phyloP scores from a whole-genome alignment of 2,888 invertebrate genomes.

The Eristalis intricaria region DNA sequence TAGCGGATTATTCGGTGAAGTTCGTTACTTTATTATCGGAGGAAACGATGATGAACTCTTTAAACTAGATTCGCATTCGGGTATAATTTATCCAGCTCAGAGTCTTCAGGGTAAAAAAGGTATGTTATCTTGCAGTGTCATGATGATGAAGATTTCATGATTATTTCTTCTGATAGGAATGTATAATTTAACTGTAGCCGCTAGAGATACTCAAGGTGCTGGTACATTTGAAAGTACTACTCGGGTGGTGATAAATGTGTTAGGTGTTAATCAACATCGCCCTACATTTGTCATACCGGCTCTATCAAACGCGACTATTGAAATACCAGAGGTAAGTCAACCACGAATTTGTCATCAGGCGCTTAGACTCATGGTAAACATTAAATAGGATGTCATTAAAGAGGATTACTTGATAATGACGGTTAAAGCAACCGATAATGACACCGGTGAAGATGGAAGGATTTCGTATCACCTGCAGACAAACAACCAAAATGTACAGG shows the following conservation, averaged over 20 bases:
- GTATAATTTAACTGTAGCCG: constrained; percentile 87
- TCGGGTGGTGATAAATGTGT: constrained; percentile 88
- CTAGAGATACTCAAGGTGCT: constrained; percentile 87
- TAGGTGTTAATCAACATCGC: constrained; percentile 90
- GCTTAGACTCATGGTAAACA: too few species aligned
- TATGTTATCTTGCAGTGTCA: neutral
- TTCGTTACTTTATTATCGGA: constrained; percentile 87
- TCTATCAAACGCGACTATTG: constrained; percentile 88
- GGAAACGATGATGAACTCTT: constrained; percentile 88
- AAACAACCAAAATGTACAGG: constrained; percentile 87
- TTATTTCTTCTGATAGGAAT: constrained; percentile 74
- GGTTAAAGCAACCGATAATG: constrained; percentile 91
- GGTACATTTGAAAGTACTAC: constrained; percentile 87
- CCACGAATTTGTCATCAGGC: neutral
- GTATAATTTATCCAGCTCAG: constrained; percentile 90
- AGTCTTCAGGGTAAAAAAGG: constrained; percentile 85
- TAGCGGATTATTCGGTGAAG: constrained; percentile 88
- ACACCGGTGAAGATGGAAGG: constrained; percentile 91
- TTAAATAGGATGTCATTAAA: constrained; percentile 86
- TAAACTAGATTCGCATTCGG: constrained; percentile 87
- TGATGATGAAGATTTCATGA: too few species aligned
- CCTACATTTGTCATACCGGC: constrained; percentile 91
- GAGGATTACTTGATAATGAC: constrained; percentile 90
- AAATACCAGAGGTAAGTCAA: constrained; percentile 89
- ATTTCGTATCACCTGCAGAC: constrained; percentile 91